These are phyloP conservation scores for Macquaria australasica DNA, from an alignment of 2,113 vertebrate genomes.

Conservation along the genomic window DNA sequence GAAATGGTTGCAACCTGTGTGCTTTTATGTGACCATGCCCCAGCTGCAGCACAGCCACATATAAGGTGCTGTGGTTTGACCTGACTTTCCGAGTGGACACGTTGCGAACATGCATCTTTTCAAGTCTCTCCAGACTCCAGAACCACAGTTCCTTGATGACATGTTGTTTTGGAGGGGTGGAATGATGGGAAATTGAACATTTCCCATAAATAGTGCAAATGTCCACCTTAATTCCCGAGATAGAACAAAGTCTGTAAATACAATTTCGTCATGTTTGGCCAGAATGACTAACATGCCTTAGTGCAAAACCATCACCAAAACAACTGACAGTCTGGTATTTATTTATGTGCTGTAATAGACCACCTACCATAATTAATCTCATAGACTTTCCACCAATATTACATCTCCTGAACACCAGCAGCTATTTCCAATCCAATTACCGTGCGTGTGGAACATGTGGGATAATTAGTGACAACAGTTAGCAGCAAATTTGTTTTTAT, in stretches of 20 bases:
- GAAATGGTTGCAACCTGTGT: conserved; percentile 53
- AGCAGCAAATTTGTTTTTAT: neutral
- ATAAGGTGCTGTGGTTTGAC: conserved; percentile 73
- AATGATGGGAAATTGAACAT: conserved; percentile 69
- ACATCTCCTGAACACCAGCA: neutral
- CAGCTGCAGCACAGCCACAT: conserved; percentile 59
- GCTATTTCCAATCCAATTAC: neutral
- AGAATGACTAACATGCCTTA: conserved; percentile 18
- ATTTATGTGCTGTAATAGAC: neutral
- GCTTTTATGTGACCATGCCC: conserved; percentile 31
- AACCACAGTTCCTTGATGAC: conserved; percentile 75
- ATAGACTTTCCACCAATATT: neutral
- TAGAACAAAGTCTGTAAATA: conserved; percentile 51
- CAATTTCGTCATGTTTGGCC: conserved; percentile 26
- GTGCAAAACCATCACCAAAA: neutral
- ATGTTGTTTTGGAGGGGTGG: conserved; percentile 49
- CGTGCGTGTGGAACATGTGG: neutral
- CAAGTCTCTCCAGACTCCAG: conserved; percentile 59
- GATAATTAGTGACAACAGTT: neutral
- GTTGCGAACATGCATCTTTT: conserved; percentile 48
- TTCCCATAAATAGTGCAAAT: conserved; percentile 64
- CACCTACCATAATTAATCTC: neutral
- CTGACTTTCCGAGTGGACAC: conserved; percentile 66
- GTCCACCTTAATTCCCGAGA: conserved; percentile 35
- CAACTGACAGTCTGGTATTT: neutral